Base-by-base conservation (phyloP, 2,888 invertebrate species). In the Xylota segnis region DNA sequence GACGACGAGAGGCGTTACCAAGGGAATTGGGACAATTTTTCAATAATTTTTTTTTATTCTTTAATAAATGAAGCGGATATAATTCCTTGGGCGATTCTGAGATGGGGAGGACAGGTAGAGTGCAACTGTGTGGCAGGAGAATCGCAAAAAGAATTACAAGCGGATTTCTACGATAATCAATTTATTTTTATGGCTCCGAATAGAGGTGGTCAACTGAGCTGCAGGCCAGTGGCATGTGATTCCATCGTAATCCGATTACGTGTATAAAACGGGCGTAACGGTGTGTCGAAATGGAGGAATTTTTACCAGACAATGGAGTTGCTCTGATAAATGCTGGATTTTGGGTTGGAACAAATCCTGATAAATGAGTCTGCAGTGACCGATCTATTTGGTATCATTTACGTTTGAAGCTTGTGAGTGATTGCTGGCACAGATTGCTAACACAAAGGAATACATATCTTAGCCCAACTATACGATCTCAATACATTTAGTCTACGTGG, bases 11-110 rank as follows among this genome's bases (percentile, higher is more conserved):
- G 83, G 77, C 65, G 77, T 77, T 72, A 54, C 83, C 40, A 61
- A 50, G 50, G 40, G 66, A 83, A 72, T 77, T 54, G 71, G 77
- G 66, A 83, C 77, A 77, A 83, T 77, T 77, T 72, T 72, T 83
- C 29, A 66, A 79, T 7, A 29, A n/a, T n/a, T n/a, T 45, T 43
- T 54, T 12, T 12, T 47, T 74, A 47, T 68, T 75, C 75, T 23
- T n/a, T 29, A 37, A 54, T 16, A 34, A 29, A 52, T 47, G 45
- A 65, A 56, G 74, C 74, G 74, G 65, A 65, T 45, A 75, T 34
- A 56, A 54, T 74, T 74, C 23, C 45, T 27, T 45, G 16, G 16
- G 14, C 2, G 43, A 23, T 34, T 54, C 1, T 14, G 18, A 50
- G 4, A 27, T n/a, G 68, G 47, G 58, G 40, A 16, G 34, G 59